Conservation (phyloP, 2,888 invertebrate genomes). For the Lasius platythorax region DNA sequence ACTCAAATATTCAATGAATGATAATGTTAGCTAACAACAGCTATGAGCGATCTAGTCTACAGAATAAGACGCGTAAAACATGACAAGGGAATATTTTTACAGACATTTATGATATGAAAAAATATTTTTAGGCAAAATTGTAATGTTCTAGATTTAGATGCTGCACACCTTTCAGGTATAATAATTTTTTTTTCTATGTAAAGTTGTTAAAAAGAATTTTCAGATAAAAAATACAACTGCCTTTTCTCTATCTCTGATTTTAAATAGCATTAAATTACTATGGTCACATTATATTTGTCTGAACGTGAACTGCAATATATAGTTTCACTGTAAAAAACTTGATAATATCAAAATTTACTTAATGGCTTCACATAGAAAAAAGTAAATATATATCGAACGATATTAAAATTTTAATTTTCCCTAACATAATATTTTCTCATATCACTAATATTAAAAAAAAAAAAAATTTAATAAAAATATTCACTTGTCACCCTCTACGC, state of each 20-base stretch:
- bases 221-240: too few species aligned
- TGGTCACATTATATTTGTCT: too few species aligned
- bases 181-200: background rate
- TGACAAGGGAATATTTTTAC: background rate
- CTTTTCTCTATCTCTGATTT: too few species aligned
- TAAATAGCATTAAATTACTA: too few species aligned
- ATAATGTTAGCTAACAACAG: constrained; percentile 4
- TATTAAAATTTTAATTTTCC: background rate
- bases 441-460: background rate
- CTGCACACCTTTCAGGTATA: background rate
- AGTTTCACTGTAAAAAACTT: too few species aligned
- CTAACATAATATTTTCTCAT: background rate
- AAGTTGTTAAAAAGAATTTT: background rate
- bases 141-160: background rate
- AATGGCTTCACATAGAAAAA: background rate
- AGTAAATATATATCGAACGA: background rate
- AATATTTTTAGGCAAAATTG: background rate
- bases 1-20: constrained; percentile 24
- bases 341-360: too few species aligned
- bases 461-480: background rate
- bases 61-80: background rate
- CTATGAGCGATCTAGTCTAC: background rate
- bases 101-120: background rate
- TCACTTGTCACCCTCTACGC: background rate
- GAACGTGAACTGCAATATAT: too few species aligned